Percentiles rank a stretch among this genome's conserved stretches.
These are phyloP conservation scores for Miltochrista miniata DNA, from an alignment of 2,888 invertebrate species.

Conservation along the genomic window DNA sequence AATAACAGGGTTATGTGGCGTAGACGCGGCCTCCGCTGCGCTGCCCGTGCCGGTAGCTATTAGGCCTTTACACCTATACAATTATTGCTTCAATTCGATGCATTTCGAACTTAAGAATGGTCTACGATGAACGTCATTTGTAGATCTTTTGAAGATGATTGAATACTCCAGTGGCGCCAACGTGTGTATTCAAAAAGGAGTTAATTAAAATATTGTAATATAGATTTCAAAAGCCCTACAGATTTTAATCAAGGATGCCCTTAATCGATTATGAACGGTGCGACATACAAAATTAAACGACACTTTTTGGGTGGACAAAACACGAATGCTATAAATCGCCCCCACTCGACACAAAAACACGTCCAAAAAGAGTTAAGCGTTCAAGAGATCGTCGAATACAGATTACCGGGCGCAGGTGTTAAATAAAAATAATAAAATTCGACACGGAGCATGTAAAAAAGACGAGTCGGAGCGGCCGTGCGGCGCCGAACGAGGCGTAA, in stretches of 20 bases:
- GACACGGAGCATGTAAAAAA: conserved; percentile 72
- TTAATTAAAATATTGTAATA: conserved; percentile 6
- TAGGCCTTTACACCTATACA: conserved; percentile 62
- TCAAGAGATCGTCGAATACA: conserved; percentile 80
- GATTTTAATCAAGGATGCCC: conserved; percentile 62
- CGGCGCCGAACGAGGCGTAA: conserved; percentile 77
- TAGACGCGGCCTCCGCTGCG: conserved; percentile 39
- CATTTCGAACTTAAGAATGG: conserved; percentile 21
- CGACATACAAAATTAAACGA: conserved; percentile 77
- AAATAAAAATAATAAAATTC: conserved; percentile 83
- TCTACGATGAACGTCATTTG: conserved; percentile 16
- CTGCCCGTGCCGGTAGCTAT: conserved; percentile 62
- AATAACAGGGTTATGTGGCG: conserved; percentile 55
- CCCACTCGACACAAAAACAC: conserved; percentile 63
- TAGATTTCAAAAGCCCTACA: conserved; percentile 11
- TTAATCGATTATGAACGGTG: conserved; percentile 75
- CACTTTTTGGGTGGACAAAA: conserved; percentile 73
- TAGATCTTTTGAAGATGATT: not conserved
- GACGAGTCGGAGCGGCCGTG: conserved; percentile 71
- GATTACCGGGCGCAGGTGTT: conserved; percentile 82
- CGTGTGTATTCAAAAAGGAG: not conserved
- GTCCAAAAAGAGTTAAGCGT: conserved; percentile 82
- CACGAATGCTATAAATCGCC: conserved; percentile 72
- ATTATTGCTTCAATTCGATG: conserved; percentile 51
- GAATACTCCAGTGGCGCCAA: not conserved